Evolutionary conservation across 2,888 invertebrate species (phyloP), one percentile per base, ranked within the genome.

Genomic region (Andricus curvator): DNA sequence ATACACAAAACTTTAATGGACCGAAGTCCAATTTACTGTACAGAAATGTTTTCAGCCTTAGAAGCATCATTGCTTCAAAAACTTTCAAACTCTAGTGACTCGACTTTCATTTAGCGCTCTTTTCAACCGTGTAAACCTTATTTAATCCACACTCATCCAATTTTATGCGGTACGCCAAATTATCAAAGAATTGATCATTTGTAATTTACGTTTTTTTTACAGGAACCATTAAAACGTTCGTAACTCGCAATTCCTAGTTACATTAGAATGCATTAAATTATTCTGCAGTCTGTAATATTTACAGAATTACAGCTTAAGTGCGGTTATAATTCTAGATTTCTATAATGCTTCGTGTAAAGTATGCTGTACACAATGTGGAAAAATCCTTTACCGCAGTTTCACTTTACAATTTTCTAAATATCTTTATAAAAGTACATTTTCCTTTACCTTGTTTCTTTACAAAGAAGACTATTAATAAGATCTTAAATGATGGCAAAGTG

Each of bases 291-390:
- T 56, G 74, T 56, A 74, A 56, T 33, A 74, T 56, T 33, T 33
- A 74, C 22, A 64, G 37, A 37, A 33, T 51, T 74, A 56, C 37
- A 74, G 33, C 60, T 51, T 17, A 37, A 74, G 33, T 56, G 74
- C 20, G 5, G n/a, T 51, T 74, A 56, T 33, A 51, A 60, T 33
- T 74, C 56, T 74, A 56, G n/a, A 70, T 37, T 33, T 74, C 74
- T 74, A 56, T 11, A 74, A 74, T 51, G 29, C 6, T 48, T 25
- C 22, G 67, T 68, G 48, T 17, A 29, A 29, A 29, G 29, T 29
- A 48, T 68, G n/a, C 33, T 74, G 74, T 74, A 74, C 74, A 56
- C 51, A 74, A 51, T 56, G 15, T 56, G 56, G 20, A 74, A 56
- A 74, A 70, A 29, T 68, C 17, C 17, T 68, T 48, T 15, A 11